phyloP scores from a whole-genome alignment of 2,888 invertebrate species.

The Alloscopus bannaensis region DNA sequence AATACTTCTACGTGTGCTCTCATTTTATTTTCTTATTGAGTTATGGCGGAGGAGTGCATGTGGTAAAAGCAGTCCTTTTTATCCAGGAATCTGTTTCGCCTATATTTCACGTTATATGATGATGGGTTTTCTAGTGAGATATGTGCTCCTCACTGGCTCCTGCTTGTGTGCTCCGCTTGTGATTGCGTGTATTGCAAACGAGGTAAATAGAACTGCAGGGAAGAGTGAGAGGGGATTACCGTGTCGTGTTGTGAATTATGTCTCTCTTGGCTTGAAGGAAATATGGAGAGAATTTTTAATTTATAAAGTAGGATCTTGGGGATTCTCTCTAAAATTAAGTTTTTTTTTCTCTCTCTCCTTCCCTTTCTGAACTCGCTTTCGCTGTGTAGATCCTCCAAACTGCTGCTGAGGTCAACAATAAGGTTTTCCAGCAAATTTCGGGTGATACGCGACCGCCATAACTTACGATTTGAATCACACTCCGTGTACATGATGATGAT shows the following conservation, averaged over 20 bases:
- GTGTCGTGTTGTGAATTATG: conserved; percentile 59
- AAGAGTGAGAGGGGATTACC: conserved; percentile 49
- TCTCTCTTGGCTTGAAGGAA: conserved; percentile 63
- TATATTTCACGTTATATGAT: neutral
- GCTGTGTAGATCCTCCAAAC: no score
- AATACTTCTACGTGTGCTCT: conserved; percentile 38
- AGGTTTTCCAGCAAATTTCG: conserved; percentile 36
- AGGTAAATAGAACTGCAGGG: conserved; percentile 27
- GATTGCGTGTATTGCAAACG: neutral
- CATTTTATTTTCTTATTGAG: conserved; percentile 56
- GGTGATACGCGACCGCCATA: neutral
- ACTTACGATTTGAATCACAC: neutral
- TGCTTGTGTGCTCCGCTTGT: neutral
- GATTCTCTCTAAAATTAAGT: conserved; percentile 49
- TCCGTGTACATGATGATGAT: neutral
- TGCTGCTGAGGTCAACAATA: conserved; percentile 48
- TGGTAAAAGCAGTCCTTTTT: conserved; percentile 28
- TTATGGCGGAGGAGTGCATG: conserved; percentile 33
- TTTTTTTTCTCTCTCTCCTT: conserved; percentile 46
- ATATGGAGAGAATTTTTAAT: conserved; percentile 64
- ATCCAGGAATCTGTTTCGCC: neutral
- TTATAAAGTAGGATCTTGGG: conserved; percentile 64
- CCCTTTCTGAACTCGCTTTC: no score
- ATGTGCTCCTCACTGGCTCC: neutral
- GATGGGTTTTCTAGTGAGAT: neutral